Evolutionary conservation across 1,140 invertebrate genomes (phyloP), one percentile per base, ranked within the genome.

Genomic region (Sesamia nonagrioides): DNA sequence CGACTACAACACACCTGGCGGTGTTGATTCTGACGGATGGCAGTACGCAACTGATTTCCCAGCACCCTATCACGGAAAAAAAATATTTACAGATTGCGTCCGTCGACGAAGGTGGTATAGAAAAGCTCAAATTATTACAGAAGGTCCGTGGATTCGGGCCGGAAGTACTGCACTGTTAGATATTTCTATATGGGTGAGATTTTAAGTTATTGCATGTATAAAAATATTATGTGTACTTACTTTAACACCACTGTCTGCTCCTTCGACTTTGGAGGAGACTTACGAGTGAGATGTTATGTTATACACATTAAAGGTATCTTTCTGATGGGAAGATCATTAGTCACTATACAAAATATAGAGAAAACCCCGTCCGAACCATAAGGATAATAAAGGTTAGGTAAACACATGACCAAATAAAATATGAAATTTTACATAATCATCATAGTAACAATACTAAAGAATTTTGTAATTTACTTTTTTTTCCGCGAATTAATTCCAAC

Each of bases 11-110:
- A 97, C 97, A 42, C 97, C 97, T 1, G 98, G 98, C n/a, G 98
- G 98, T 1, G 97, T 98, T 1, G 98, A 99, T 93, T 96, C 96
- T 75, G 98, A 99, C 83, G 98, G 98, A 2, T 99, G 98, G 98
- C 98, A 99, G 90, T 99, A 99, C 95, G 98, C 98, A 2, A 97
- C 97, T 2, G 98, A 99, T 93, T 99, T 99, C 92, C 98, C 98
- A 6, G 96, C 97, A 0, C 96, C 96, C 27, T 99, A 98, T 92
- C 98, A 99, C 91, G 96, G 96, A 0, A 96, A 97, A 83, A 98
- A 98, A 91, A 96, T 97, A 73, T 97, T 98, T 79, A 98, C 97
- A 0, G 98, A 99, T 95, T 98, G 98, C 88, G 98, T 98, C 0
- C 95, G 98, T 74, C 95, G 98, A 35, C 95, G 98, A 56, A 95